Conservation (phyloP, 2,888 invertebrate species). For the Tenthredo notha region DNA sequence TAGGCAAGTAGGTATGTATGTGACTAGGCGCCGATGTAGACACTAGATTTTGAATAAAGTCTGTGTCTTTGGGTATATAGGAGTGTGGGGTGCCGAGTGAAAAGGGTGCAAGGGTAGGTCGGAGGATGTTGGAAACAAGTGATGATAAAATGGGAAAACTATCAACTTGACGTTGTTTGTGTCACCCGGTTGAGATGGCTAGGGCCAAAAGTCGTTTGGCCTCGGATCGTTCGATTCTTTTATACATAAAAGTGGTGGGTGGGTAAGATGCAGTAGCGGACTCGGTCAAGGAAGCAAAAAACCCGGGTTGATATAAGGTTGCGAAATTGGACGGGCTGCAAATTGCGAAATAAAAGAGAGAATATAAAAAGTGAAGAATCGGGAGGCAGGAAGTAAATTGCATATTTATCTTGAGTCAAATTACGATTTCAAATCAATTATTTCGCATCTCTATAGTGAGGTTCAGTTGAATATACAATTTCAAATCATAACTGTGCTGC, state of each 20-base stretch:
- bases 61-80: background rate
- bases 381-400: background rate
- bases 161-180: constrained; percentile 43
- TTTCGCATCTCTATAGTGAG: background rate
- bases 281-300: constrained; percentile 20
- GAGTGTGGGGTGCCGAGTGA: background rate
- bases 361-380: background rate
- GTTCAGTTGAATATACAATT: background rate
- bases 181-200: constrained; percentile 33
- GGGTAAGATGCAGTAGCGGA: constrained; percentile 41
- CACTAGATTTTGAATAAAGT: constrained; percentile 20
- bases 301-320: constrained; percentile 4
- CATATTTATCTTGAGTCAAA: background rate
- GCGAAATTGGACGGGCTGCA: constrained; percentile 25
- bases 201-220: constrained; percentile 40
- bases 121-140: background rate
- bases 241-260: constrained; percentile 18
- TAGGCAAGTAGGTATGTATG: background rate
- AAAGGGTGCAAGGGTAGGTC: background rate
- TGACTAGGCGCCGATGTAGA: background rate
- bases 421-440: background rate
- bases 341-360: background rate
- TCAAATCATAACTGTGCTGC: background rate
- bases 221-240: constrained; percentile 28
- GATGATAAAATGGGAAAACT: constrained; percentile 45